Base-by-base conservation (phyloP, 2,113 vertebrate species). In the Pantherophis guttatus region DNA sequence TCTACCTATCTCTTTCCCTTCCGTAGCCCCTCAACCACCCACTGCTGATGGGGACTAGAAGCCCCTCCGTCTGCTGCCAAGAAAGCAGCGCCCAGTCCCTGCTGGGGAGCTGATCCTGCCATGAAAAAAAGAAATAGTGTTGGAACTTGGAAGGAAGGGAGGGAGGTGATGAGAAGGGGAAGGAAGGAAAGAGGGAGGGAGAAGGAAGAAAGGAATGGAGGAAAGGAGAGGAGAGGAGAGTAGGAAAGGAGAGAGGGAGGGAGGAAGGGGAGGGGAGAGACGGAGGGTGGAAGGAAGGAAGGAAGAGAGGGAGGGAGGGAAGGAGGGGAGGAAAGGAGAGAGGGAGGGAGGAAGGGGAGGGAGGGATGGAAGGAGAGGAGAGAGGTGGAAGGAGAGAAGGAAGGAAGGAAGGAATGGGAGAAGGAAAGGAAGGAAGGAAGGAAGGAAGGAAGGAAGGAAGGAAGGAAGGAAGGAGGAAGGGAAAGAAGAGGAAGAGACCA, bases 391-490 rank as follows among this genome's bases (percentile, higher is more conserved):
- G 12, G 33, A 33, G 8, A 59, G 6, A 21, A 21, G 4, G 21
- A 58, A 0, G 19, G 5, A 2, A 39, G 8, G 57, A 23, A 8
- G 5, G 2, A 1, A 0, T 11, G 9, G 8, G 29, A 3, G 24
- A 23, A 44, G 44, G 39, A 1, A 9, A 17, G 39, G 29, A 55
- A 8, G 12, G 9, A 1, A 9, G 10, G 39, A 23, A n/a, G 44
- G 52, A 33, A 33, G 24, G 53, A 24, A 21, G 44, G 52, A 33
- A 17, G 39, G 29, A 55, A 8, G 12, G 9, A 1, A 9, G 10
- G 39, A 23, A n/a, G 44, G 52, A 33, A 33, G 24, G 53, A 24
- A 21, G 44, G 52, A 33, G 9, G 24, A 15, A 54, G 3, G 54
- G 23, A 86, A 19, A 85, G n/a, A 9, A 75, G 24, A n/a, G 8